These are phyloP conservation scores for Actenoides hombroni DNA, from an alignment of 2,113 vertebrate genomes.

Conservation along the genomic window DNA sequence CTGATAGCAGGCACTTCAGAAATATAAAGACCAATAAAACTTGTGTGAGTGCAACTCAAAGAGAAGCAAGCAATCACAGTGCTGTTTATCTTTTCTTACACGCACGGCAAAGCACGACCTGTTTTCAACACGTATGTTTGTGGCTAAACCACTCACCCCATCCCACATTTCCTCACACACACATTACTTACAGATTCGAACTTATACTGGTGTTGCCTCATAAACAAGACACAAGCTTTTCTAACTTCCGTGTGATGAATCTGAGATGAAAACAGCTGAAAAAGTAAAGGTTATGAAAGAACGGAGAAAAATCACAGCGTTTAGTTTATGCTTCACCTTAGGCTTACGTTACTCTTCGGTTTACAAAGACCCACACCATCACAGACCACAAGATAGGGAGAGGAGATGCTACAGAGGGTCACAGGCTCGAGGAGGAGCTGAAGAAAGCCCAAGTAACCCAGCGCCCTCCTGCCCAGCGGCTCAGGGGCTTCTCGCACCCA, in stretches of 20 bases:
- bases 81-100: rapidly evolving
- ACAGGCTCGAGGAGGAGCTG: rapidly evolving
- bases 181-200: slow-evolving; percentile 87
- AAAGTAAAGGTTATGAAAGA: background rate
- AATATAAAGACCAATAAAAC: background rate
- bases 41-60: rapidly evolving
- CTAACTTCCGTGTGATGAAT: slow-evolving; percentile 87
- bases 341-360: rapidly evolving
- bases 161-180: rapidly evolving
- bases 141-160: rapidly evolving
- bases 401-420: rapidly evolving
- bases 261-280: slow-evolving; percentile 85
- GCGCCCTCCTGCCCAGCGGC: background rate
- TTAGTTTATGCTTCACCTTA: rapidly evolving
- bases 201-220: slow-evolving; percentile 81
- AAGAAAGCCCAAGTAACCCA: rapidly evolving
- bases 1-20: background rate
- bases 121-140: no score
- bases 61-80: background rate
- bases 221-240: slow-evolving; percentile 85
- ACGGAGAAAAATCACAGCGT: rapidly evolving
- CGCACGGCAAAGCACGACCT: rapidly evolving
- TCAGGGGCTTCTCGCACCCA: rapidly evolving
- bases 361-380: rapidly evolving
- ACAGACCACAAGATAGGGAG: rapidly evolving